Evolutionary conservation across 2,113 vertebrate species (phyloP).

Genomic region (Phalacrocorax brasilianus): DNA sequence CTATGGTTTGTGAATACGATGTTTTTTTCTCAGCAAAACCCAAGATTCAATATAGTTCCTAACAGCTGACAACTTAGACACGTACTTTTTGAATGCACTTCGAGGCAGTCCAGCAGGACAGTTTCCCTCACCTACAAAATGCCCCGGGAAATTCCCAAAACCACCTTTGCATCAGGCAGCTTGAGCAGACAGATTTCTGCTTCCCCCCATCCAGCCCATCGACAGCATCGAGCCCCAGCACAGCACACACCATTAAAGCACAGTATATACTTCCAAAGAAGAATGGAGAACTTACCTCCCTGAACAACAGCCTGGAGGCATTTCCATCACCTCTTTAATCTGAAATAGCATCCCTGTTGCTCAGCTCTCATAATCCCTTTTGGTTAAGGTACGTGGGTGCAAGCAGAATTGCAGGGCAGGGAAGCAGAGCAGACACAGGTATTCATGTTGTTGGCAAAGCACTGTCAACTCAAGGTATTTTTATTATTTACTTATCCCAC

Average conservation of each 20-base stretch:
- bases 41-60: not conserved
- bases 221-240: accelerated
- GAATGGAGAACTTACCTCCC: not conserved
- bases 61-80: not conserved
- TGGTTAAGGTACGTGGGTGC: not conserved
- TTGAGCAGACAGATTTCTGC: not conserved
- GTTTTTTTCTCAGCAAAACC: not conserved
- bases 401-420: not conserved
- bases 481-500: not conserved
- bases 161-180: accelerated
- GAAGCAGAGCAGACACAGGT: not conserved
- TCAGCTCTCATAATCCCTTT: not conserved
- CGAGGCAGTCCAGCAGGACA: not conserved
- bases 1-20: not conserved
- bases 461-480: not conserved
- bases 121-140: not conserved
- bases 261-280: not conserved
- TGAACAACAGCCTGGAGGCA: not conserved
- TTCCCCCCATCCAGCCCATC: not conserved
- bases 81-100: accelerated
- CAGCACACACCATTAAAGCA: not conserved
- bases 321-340: conserved; percentile 14
- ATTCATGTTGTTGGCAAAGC: not conserved
- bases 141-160: not conserved
- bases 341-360: not conserved